Conservation (phyloP, 2,113 vertebrate genomes). For the Agelaius tricolor region DNA sequence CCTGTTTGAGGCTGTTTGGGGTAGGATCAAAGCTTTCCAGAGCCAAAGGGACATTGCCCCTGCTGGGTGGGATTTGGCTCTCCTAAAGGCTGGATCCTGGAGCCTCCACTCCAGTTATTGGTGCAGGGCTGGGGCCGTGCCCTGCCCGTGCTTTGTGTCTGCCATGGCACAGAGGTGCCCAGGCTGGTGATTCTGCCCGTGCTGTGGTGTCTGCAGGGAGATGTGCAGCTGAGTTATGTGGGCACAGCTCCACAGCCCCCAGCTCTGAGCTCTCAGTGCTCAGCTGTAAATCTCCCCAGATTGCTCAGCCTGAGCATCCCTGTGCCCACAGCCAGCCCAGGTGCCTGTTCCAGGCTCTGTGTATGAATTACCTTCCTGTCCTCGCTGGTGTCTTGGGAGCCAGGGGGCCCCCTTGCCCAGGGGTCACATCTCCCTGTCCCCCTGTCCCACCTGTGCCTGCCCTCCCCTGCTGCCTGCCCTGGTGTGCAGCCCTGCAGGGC, state of each 20-base stretch:
- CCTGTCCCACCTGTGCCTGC: neutral
- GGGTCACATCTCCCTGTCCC: neutral
- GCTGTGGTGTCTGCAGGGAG: neutral
- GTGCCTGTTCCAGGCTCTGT: too few species aligned
- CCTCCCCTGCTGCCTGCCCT: neutral
- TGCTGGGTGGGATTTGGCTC: neutral
- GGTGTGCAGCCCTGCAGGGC: neutral
- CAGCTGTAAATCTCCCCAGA: neutral
- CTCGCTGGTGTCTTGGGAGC: fast-evolving
- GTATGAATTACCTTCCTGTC: too few species aligned
- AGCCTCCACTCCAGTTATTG: neutral
- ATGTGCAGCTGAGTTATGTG: neutral
- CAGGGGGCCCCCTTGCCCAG: too few species aligned
- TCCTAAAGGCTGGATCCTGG: neutral
- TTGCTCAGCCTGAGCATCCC: neutral
- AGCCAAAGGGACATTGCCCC: neutral
- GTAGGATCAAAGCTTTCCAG: neutral
- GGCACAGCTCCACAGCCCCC: fast-evolving
- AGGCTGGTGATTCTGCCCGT: fast-evolving
- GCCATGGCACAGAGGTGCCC: neutral
- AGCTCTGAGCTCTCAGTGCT: neutral
- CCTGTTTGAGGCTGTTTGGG: neutral
- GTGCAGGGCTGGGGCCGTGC: neutral
- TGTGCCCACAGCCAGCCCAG: fast-evolving
- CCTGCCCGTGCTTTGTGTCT: neutral